Evolutionary conservation across 2,888 invertebrate genomes (phyloP), one percentile per base, ranked within the genome.

Genomic region (Morpho deidamia): DNA sequence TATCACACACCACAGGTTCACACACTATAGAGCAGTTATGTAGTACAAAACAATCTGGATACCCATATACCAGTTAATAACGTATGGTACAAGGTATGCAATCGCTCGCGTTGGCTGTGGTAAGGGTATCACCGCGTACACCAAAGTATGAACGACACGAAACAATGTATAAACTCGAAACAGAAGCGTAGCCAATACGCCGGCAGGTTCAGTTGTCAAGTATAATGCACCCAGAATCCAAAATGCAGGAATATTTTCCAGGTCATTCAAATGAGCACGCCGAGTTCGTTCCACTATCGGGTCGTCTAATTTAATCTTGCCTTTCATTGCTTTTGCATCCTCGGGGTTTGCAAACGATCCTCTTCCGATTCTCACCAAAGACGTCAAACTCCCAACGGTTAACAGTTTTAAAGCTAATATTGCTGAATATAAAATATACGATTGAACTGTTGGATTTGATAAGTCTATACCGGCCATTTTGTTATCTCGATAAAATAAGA

Each of bases 221-320:
- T 93, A 95, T 53, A 92, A 71, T 7, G 91, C 86, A 7, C 91
- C 92, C 34, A 92, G 74, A 10, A 93, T 66, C 72, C 93, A 88
- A 71, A 94, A 95, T 1, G 91, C 86, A 0, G 92, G 89, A 51
- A 95, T 94, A 73, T 94, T 95, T 78, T 94, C 94, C 74, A 94
- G 71, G 71, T 95, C 94, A 68, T 95, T 95, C 64, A 91, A 83
- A 71, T 94, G 94, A 9, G 93, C 94, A 69, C 92, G 78, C 1
- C 88, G 73, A 1, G 80, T 55, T 4, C 88, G 71, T 64, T 88
- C 87, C 23, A 88, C 70, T 1, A 58, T 64, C 0, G 73, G 76
- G 54, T 87, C 82, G 39, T 83, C 85, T 45, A 61, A 75, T 64
- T 79, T 85, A 51, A 88, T 77, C 61, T 78, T 82, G 10, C 80